Evolutionary conservation across 2,797 vertebrate species (phyloP), one percentile per base, ranked within the genome.

Genomic region (Neosilurus hyrtlii): DNA sequence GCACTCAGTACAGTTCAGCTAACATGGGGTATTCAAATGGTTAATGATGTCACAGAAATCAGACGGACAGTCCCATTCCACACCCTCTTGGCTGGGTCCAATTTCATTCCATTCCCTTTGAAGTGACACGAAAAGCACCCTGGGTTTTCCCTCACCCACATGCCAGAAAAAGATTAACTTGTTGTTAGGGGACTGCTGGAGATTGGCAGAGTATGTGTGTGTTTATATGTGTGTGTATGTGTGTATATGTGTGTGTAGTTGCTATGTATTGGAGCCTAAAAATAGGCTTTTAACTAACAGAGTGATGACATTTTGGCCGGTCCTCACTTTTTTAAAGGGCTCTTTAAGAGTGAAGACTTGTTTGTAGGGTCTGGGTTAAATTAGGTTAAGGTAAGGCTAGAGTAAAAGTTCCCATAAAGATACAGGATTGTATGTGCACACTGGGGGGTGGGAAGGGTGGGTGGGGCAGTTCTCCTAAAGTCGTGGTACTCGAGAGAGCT

Each of bases 91-190:
- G 86, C 89, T 87, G 92, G 89, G 90, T 93, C 90, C 89, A 79
- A 91, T 94, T 92, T 91, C 89, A 74, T 78, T 82, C 85, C 71
- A 72, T 78, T 87, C 68, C 85, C 90, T 94, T 93, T 94, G 91
- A 94, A 91, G 92, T 81, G 82, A 82, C 81, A 87, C 84, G 88
- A 89, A 11, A 70, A 88, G 91, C 90, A 89, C 62, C 77, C 88
- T 87, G 90, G 90, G 89, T 92, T 91, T 90, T 90, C 90, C 85
- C 89, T 90, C 82, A 83, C 88, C 86, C 86, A 86, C 78, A 85
- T 86, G 88, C 88, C 90, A 91, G 89, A 90, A 91, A 91, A 89
- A 90, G 89, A 90, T 82, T 85, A 86, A 87, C 87, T 91, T 91
- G 90, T 92, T 89, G 87, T 81, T 88, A 89, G 87, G 86, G 82